Conservation (phyloP, 2,888 invertebrate genomes). For the Phasia obesa region DNA sequence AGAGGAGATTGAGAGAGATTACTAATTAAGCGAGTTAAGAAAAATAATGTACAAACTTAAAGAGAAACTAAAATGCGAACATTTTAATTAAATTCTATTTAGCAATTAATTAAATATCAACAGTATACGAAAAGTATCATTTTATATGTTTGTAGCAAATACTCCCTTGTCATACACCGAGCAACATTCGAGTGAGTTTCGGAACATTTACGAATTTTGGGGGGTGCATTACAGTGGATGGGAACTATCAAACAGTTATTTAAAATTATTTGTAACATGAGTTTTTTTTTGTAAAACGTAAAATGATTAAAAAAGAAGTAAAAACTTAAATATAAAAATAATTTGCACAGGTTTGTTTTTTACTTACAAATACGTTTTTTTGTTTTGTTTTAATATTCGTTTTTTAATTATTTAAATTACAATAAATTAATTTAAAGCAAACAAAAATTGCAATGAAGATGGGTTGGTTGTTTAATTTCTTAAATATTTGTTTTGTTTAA, state of each 20-base stretch:
- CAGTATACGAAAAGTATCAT: conserved; percentile 69
- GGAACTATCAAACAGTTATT: conserved; percentile 13
- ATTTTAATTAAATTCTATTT: conserved; percentile 63
- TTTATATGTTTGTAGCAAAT: conserved; percentile 51
- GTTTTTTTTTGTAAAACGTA: conserved; percentile 35
- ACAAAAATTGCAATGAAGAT: conserved; percentile 69
- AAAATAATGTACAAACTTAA: conserved; percentile 70
- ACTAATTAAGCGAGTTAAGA: conserved; percentile 52
- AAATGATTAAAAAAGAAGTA: conserved; percentile 72
- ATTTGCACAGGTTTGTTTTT: conserved; percentile 71
- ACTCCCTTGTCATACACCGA: neutral
- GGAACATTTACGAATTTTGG: neutral
- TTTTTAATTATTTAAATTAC: conserved; percentile 50
- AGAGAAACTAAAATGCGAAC: conserved; percentile 55
- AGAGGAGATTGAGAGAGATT: conserved; percentile 11
- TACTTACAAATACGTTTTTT: conserved; percentile 66
- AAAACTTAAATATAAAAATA: conserved; percentile 70
- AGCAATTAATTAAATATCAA: conserved; percentile 69
- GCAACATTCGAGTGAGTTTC: neutral
- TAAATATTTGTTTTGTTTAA: conserved; percentile 12
- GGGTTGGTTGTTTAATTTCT: conserved; percentile 52
- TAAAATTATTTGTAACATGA: conserved; percentile 69
- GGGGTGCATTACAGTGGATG: neutral
- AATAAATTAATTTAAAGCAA: conserved; percentile 71
- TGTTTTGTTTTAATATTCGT: conserved; percentile 55